Conservation (phyloP, 2,888 invertebrate genomes). For the Malacosoma neustria region DNA sequence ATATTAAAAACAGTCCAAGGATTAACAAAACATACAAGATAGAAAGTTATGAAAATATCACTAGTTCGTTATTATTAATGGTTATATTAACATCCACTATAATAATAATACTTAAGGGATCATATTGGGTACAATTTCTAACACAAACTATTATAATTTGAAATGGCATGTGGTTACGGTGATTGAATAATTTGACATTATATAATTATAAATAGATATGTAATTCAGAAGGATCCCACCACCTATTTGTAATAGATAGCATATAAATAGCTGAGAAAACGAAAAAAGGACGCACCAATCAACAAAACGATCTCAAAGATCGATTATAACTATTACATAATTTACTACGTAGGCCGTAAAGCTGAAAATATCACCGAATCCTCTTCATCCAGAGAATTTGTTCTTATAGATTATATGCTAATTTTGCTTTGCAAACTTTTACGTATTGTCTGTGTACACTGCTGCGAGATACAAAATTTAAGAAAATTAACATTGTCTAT, state of each 20-base stretch:
- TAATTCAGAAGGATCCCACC: conserved; percentile 49
- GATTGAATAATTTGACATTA: conserved; percentile 38
- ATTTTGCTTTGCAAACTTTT: conserved; percentile 64
- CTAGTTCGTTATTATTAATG: not conserved
- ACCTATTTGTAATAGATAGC: conserved; percentile 11
- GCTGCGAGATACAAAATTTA: conserved; percentile 19
- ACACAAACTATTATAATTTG: conserved; percentile 17
- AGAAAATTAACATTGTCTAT: conserved; percentile 16
- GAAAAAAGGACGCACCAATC: conserved; percentile 9
- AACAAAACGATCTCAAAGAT: conserved; percentile 46
- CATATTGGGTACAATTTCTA: conserved; percentile 13
- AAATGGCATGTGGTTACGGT: conserved; percentile 28
- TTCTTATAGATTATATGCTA: conserved; percentile 21
- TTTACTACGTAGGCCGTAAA: conserved; percentile 63
- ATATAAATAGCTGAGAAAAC: conserved; percentile 9
- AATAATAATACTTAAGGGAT: conserved; percentile 30
- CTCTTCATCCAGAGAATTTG: conserved; percentile 52
- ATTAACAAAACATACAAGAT: not conserved
- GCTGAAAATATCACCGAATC: conserved; percentile 67
- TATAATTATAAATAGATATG: conserved; percentile 53
- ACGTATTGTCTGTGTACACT: conserved; percentile 57
- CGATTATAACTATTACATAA: conserved; percentile 32
- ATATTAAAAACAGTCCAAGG: too few relatives aligned
- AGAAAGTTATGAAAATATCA: not conserved
- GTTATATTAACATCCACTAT: conserved; percentile 1